phyloP scores from a whole-genome alignment of 2,797 vertebrate species.

The Phoeniculus purpureus region DNA sequence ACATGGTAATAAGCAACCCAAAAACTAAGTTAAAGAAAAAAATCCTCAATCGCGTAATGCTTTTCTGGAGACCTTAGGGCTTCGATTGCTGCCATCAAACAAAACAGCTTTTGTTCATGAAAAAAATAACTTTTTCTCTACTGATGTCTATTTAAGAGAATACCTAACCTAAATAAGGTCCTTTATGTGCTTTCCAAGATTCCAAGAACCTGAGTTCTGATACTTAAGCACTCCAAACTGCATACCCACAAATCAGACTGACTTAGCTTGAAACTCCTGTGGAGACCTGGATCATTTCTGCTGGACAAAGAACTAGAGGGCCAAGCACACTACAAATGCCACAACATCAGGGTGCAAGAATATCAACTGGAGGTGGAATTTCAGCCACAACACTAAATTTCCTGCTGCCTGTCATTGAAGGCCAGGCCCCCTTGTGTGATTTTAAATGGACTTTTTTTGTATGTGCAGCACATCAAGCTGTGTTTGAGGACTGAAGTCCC shows the following conservation, averaged over 20 bases:
- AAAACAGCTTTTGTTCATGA: not conserved
- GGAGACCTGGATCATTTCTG: conserved; percentile 2
- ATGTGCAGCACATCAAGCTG: conserved; percentile 46
- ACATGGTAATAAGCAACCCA: not conserved
- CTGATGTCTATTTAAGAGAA: too few relatives aligned
- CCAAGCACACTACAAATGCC: not conserved
- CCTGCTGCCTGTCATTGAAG: conserved; percentile 35
- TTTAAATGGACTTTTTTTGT: conserved; percentile 46
- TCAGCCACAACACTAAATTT: conserved; percentile 43
- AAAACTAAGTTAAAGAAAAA: not conserved
- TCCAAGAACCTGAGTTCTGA: not conserved
- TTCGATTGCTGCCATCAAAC: not conserved
- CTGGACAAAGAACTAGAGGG: not conserved
- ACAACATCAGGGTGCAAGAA: not conserved
- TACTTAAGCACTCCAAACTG: not conserved
- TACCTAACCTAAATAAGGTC: not conserved
- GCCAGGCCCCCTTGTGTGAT: conserved; percentile 25
- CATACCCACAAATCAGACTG: conserved; percentile 16
- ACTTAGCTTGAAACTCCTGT: conserved; percentile 2
- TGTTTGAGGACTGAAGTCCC: not conserved
- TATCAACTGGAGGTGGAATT: conserved; percentile 43
- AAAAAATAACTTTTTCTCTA: too few relatives aligned
- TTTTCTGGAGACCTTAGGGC: not conserved
- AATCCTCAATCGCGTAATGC: not conserved
- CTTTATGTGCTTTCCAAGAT: not conserved